Evolutionary conservation across 2,888 invertebrate species (phyloP).

Genomic region (Morinoia aosen): DNA sequence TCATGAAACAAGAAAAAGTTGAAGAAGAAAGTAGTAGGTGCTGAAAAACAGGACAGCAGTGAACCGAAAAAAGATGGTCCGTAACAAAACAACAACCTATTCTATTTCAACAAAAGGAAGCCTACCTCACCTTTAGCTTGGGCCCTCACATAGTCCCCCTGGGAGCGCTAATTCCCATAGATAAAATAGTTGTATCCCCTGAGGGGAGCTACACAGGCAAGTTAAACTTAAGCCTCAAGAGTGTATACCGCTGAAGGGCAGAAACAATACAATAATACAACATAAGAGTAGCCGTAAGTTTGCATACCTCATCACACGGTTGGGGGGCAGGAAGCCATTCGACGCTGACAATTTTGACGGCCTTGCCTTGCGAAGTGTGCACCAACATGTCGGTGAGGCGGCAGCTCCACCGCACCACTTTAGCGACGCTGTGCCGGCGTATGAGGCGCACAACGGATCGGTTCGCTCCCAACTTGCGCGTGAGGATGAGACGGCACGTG

Average conservation of each 20-base stretch:
- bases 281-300: background rate
- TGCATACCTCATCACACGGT: conserved; percentile 28
- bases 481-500: background rate
- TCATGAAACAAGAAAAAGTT: no score
- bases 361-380: conserved; percentile 60
- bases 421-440: background rate
- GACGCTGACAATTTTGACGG: conserved; percentile 62
- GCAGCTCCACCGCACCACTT: background rate
- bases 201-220: background rate
- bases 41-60: no score
- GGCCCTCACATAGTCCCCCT: no score
- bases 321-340: conserved; percentile 59
- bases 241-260: background rate
- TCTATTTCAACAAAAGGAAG: no score
- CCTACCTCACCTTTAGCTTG: no score
- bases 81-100: no score
- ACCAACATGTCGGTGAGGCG: conserved; percentile 57
- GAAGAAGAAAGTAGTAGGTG: no score
- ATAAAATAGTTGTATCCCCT: no score
- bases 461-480: background rate
- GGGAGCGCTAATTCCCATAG: no score
- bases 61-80: no score
- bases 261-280: no score
- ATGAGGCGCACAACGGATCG: background rate
- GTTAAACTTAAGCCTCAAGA: background rate